These are phyloP conservation scores for Isaurus tuberculatus DNA, from an alignment of 92 coral and sea anemone genomes.

Conservation along the genomic window DNA sequence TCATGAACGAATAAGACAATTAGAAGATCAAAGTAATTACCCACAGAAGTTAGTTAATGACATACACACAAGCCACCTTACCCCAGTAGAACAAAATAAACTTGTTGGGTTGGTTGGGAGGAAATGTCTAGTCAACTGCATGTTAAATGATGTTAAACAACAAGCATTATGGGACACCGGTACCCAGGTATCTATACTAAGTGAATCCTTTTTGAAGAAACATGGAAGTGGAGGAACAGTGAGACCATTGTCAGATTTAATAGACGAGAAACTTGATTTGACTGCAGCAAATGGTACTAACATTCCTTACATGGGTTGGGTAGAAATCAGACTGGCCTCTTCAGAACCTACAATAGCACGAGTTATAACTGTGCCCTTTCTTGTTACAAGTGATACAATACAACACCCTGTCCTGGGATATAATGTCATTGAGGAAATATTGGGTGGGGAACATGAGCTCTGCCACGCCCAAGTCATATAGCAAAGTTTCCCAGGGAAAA, in stretches of 20 bases:
- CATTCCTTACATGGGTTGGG: not conserved
- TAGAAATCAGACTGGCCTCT: not conserved
- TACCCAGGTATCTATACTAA: slow-evolving; percentile 1
- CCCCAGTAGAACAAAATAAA: not conserved
- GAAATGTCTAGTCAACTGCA: not conserved
- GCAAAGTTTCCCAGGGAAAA: not conserved
- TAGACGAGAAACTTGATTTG: not conserved
- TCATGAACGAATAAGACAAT: no score
- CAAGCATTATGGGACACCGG: slow-evolving; percentile 29
- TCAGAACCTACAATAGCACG: not conserved
- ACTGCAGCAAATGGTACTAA: slow-evolving; percentile 28
- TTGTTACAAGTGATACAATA: not conserved
- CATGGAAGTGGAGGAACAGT: not conserved
- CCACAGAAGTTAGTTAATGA: no score
- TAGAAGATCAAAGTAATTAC: no score
- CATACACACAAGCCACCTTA: no score
- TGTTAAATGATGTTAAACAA: not conserved
- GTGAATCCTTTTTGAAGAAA: not conserved
- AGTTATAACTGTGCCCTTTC: not conserved
- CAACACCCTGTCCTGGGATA: not conserved
- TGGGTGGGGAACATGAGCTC: not conserved
- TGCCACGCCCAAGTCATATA: no score
- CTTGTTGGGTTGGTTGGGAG: not conserved
- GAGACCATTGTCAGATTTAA: not conserved
- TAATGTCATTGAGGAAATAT: slow-evolving; percentile 4